These are phyloP conservation scores for Morelia viridis DNA, from an alignment of 2,797 vertebrate genomes.

Conservation along the genomic window DNA sequence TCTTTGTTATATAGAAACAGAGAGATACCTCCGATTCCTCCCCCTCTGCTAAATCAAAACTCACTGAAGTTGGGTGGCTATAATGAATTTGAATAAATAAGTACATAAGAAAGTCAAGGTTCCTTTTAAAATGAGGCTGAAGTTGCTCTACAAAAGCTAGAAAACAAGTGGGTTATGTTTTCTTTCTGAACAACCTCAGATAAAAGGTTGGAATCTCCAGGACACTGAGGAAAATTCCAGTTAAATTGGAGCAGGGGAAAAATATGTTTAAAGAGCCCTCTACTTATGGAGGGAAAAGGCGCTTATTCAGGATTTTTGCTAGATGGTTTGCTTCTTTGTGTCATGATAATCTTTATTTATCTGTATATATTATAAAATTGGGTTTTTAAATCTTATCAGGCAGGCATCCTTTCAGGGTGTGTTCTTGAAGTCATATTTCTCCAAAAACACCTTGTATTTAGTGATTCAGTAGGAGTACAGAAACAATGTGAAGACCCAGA, in stretches of 20 bases:
- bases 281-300: background rate
- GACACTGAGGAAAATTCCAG: background rate
- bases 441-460: too few relatives aligned
- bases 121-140: background rate
- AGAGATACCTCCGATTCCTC: background rate
- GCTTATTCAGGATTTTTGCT: background rate
- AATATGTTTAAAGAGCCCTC: background rate
- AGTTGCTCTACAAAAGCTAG: background rate
- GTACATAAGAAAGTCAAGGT: background rate
- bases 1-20: background rate
- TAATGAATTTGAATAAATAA: background rate
- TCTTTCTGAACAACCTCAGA: background rate
- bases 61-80: background rate
- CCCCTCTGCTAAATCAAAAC: background rate
- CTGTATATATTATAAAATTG: too few relatives aligned
- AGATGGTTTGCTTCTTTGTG: too few relatives aligned
- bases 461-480: too few relatives aligned
- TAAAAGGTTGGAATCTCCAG: background rate
- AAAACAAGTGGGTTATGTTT: background rate
- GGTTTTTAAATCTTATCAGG: too few relatives aligned
- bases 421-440: too few relatives aligned
- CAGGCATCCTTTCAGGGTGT: too few relatives aligned
- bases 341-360: too few relatives aligned
- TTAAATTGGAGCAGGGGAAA: background rate
- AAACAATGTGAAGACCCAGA: too few relatives aligned